Evolutionary conservation across 2,113 vertebrate genomes (phyloP), one percentile per base, ranked within the genome.

Genomic region (Corythoichthys intestinalis): DNA sequence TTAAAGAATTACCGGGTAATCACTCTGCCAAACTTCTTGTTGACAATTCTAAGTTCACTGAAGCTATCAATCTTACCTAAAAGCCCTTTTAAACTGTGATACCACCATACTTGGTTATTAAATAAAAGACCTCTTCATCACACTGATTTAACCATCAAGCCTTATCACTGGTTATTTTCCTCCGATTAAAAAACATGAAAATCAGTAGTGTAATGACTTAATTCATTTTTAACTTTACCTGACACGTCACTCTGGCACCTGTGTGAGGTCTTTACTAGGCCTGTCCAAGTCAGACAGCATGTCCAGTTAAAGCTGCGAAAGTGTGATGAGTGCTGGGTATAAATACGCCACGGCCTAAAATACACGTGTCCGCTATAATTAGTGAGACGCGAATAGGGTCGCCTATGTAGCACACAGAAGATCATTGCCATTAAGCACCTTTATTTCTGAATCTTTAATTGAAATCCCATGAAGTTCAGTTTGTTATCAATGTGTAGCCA

Each of bases 331-430:
- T 89, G 90, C 89, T 76, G 72, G 57, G 81, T 91, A 90, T 88
- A 89, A 92, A 92, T 90, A 91, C 84, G 82, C 72, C 79, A 76
- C 78, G 72, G 78, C 88, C 85, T 64, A 65, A 92, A 92, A 92
- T 91, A 92, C 81, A 81, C 78, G 81, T 62, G 61, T 67, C 71
- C 83, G 77, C 86, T 92, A 92, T 90, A 92, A 93, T 92, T 92
- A 92, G 91, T 83, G 78, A 85, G 86, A 81, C 80, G 77, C 62
- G 88, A 89, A 90, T 82, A 89, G 88, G 90, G 91, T 89, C 90
- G 83, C 78, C 72, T 83, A 91, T 90, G 90, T 91, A 91, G 90
- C 90, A 92, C 90, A 92, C 83, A 69, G 75, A 83, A 86, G 85
- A 91, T 80, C 68, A 85, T 73, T 14, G 71, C 63, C 71, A 65